Conservation (phyloP, 2,113 vertebrate species). For the Fregetta grallaria region DNA sequence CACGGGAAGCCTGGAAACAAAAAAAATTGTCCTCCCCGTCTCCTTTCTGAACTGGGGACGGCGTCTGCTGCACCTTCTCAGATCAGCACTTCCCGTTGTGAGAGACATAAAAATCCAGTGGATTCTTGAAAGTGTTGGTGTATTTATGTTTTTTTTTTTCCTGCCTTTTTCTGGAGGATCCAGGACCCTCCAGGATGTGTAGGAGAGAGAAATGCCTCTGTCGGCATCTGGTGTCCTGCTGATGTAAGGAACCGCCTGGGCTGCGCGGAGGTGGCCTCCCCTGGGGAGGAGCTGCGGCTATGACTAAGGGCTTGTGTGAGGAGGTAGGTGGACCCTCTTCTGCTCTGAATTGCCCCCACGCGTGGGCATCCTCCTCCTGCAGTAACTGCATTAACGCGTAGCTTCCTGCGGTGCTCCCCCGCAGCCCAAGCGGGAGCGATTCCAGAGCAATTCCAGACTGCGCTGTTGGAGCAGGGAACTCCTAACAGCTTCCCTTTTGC, state of each 20-base stretch:
- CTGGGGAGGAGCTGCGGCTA: background rate
- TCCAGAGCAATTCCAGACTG: background rate
- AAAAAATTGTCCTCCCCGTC: background rate
- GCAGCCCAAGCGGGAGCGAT: background rate
- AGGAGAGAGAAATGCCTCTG: background rate
- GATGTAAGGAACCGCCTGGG: accelerated
- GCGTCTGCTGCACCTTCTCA: background rate
- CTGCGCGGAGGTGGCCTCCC: background rate
- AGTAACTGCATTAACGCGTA: accelerated
- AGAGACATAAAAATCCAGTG: background rate
- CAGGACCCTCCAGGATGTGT: background rate
- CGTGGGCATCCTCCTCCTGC: background rate
- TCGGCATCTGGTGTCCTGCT: background rate
- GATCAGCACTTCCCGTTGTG: background rate
- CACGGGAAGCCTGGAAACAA: background rate
- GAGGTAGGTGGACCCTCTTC: background rate
- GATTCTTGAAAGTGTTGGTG: background rate
- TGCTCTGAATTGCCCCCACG: accelerated
- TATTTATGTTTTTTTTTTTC: background rate
- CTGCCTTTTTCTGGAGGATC: background rate
- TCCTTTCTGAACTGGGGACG: background rate
- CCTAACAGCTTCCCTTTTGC: background rate
- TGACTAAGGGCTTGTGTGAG: background rate
- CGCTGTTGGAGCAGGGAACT: background rate
- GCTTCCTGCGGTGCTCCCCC: background rate